Evolutionary conservation across 1,140 invertebrate species (phyloP), one percentile per base, ranked within the genome.

Genomic region (Listronotus bonariensis): DNA sequence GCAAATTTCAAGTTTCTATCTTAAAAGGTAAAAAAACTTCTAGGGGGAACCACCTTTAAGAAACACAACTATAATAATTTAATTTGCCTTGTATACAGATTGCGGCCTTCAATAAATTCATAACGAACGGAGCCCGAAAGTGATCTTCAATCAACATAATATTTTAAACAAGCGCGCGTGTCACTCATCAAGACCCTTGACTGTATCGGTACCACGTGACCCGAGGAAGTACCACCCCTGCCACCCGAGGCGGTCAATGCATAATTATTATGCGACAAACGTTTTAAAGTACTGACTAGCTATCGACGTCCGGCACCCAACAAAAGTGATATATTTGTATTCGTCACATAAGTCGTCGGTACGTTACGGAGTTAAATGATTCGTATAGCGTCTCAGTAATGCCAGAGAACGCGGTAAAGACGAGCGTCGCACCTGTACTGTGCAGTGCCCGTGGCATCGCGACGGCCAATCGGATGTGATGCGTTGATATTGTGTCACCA

Each of bases 241-340:
- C 20, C 34, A 42, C 53, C 53, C 45, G 43, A 55, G 60, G 54
- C 62, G 18, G 10, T 34, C 46, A 46, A 51, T 49, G 42, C 51
- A 63, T 20, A 31, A 36, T 58, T 58, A 43, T 57, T 26, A 65
- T 56, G 36, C 62, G 54, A 42, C 52, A 46, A 43, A 49, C 60
- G 60, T 63, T 18, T 14, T 14, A 17, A 12, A 26, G 57, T 46
- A 59, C 57, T 38, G 57, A 20, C 20, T 42, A 56, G 11, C 32
- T 8, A 32, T 56, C 38, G 58, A 52, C 38, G 58, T 61, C 46
- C 45, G 45, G 57, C 38, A 26, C 32, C 45, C 36, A n/a, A 36
- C 41, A 36, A 62, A 48, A 65, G 56, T 60, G 67, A 71, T 71
- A 71, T 69, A 71, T 73, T 70, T 65, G 70, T 68, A 72, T 72